Conservation (phyloP, 2,888 invertebrate species). For the Tanypteryx hageni region DNA sequence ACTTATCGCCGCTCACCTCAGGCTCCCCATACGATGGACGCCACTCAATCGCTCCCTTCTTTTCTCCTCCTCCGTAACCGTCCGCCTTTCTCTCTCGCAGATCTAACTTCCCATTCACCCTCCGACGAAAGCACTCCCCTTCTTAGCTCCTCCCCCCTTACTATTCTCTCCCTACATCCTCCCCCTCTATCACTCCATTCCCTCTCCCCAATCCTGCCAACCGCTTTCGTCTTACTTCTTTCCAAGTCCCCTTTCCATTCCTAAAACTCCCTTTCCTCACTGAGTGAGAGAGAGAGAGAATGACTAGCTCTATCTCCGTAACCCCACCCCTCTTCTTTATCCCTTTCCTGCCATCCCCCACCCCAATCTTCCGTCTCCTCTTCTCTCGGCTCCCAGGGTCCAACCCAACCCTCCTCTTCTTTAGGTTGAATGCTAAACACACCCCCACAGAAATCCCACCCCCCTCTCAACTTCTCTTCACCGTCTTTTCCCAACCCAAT, state of each 20-base stretch:
- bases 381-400: not conserved
- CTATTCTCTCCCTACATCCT: not conserved
- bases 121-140: not conserved
- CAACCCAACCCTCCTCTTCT: slow-evolving; percentile 9
- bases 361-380: not conserved
- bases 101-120: not conserved
- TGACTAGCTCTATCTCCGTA: slow-evolving; percentile 30
- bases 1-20: not conserved
- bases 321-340: not conserved
- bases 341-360: not conserved
- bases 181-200: not conserved
- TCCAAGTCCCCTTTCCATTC: not conserved
- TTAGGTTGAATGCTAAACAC: slow-evolving; percentile 56
- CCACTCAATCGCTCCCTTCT: slow-evolving; percentile 43
- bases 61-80: slow-evolving; percentile 1
- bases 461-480: not conserved
- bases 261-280: not conserved
- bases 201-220: not conserved
- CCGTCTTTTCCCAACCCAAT: not conserved
- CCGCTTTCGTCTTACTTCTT: not conserved
- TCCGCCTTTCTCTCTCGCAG: not conserved
- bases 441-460: slow-evolving; percentile 26
- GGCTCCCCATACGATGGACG: not conserved
- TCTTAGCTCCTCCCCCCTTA: not conserved
- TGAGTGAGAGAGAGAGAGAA: slow-evolving; percentile 23